Evolutionary conservation across 2,888 invertebrate genomes (phyloP).

Genomic region (Amitus sp.): DNA sequence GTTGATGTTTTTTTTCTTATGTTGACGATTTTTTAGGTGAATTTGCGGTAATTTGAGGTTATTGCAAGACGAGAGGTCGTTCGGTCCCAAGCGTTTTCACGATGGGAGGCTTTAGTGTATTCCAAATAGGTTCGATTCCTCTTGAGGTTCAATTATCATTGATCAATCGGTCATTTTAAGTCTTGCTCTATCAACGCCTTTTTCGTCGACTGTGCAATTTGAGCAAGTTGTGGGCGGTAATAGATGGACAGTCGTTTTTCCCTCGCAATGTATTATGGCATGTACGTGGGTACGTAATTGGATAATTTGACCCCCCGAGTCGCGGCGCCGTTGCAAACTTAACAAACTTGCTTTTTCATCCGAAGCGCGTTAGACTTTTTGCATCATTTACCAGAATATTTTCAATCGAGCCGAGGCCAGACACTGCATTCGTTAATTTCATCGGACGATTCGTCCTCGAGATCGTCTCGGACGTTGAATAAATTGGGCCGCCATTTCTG

Average conservation of each 20-base stretch:
- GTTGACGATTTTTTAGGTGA: no score
- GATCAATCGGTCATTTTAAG: conserved; percentile 17
- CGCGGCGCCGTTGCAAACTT: conserved; percentile 24
- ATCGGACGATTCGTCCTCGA: no score
- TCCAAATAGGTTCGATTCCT: no score
- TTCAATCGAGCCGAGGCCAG: neutral
- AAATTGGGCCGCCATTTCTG: neutral
- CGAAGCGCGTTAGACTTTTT: conserved; percentile 7
- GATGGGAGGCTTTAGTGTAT: no score
- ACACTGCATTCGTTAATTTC: no score
- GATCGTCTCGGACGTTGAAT: neutral
- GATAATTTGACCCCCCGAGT: conserved; percentile 50
- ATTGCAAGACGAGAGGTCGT: no score
- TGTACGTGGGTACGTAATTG: conserved; percentile 54
- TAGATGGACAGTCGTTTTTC: conserved; percentile 43
- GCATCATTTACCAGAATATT: neutral
- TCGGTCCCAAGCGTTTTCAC: no score
- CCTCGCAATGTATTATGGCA: conserved; percentile 34
- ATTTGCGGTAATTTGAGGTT: no score
- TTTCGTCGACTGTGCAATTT: conserved; percentile 11
- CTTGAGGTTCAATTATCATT: conserved; percentile 8
- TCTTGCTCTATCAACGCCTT: conserved; percentile 4
- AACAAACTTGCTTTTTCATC: neutral
- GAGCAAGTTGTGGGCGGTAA: conserved; percentile 41
- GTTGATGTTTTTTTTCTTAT: no score